Conservation (phyloP, 2,797 vertebrate genomes). For the Oreonectes daqikongensis region DNA sequence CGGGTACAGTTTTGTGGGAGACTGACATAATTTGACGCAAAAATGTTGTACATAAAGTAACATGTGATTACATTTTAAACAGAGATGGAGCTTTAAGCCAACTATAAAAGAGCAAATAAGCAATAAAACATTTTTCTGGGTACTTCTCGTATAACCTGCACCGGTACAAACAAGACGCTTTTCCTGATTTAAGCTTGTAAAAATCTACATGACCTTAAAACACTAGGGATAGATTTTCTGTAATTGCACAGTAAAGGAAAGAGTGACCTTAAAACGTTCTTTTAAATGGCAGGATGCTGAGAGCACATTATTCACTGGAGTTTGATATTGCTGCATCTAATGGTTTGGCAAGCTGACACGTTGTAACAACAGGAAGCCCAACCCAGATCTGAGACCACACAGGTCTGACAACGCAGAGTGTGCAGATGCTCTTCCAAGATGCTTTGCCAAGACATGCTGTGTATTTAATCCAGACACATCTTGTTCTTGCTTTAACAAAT, state of each 20-base stretch:
- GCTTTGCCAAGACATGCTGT: constrained; percentile 24
- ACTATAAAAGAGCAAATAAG: background rate
- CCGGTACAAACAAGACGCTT: background rate
- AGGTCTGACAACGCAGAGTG: constrained; percentile 29
- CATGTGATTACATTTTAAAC: no score
- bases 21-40: no score
- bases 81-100: background rate
- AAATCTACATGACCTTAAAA: constrained; percentile 55
- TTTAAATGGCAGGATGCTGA: constrained; percentile 52
- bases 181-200: constrained; percentile 17
- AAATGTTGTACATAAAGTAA: no score
- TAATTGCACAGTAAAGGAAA: constrained; percentile 39
- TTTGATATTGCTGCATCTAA: constrained; percentile 39
- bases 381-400: constrained; percentile 53
- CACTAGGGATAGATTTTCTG: constrained; percentile 42
- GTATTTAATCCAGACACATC: constrained; percentile 33
- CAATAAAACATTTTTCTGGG: background rate
- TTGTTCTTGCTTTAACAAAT: constrained; percentile 37
- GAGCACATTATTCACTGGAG: constrained; percentile 51
- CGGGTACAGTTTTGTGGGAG: no score
- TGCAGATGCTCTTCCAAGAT: background rate
- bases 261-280: constrained; percentile 54
- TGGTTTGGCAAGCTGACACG: constrained; percentile 38
- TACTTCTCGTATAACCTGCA: background rate
- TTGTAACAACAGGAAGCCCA: constrained; percentile 49